Evolutionary conservation across 2,888 invertebrate species (phyloP).

Genomic region (Andrena marginata): DNA sequence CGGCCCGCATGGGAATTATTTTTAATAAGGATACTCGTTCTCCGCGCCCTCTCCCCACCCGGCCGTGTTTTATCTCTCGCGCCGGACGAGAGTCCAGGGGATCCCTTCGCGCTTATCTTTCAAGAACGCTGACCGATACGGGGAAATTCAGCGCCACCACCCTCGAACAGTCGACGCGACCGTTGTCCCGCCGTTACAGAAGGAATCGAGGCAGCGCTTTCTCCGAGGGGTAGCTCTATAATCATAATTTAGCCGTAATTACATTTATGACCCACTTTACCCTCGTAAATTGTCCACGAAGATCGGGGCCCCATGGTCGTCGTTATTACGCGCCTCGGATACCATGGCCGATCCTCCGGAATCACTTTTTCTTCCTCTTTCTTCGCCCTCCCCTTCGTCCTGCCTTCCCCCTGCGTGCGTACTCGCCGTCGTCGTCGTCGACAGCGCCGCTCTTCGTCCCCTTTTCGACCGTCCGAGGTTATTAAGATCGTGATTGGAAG

Average conservation of each 20-base stretch:
- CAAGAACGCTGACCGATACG: not conserved
- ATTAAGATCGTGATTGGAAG: conserved; percentile 81
- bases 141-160: conserved; percentile 27
- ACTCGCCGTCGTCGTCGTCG: conserved; percentile 51
- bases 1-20: conserved; percentile 71
- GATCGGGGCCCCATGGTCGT: conserved; percentile 69
- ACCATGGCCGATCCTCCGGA: conserved; percentile 68
- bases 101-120: not conserved
- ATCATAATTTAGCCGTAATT: conserved; percentile 83
- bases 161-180: conserved; percentile 5
- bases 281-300: conserved; percentile 83
- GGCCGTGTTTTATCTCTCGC: conserved; percentile 26
- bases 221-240: conserved; percentile 78
- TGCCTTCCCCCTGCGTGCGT: conserved; percentile 56
- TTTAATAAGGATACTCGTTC: conserved; percentile 74
- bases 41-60: conserved; percentile 35
- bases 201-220: conserved; percentile 31
- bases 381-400: conserved; percentile 40
- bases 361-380: conserved; percentile 67
- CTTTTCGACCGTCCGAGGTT: conserved; percentile 72
- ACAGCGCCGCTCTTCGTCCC: conserved; percentile 53
- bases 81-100: conserved; percentile 7
- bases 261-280: conserved; percentile 84
- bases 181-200: conserved; percentile 23
- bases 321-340: conserved; percentile 77